Base-by-base conservation (phyloP, 2,113 vertebrate genomes). In the Neodontobutis hainanensis region DNA sequence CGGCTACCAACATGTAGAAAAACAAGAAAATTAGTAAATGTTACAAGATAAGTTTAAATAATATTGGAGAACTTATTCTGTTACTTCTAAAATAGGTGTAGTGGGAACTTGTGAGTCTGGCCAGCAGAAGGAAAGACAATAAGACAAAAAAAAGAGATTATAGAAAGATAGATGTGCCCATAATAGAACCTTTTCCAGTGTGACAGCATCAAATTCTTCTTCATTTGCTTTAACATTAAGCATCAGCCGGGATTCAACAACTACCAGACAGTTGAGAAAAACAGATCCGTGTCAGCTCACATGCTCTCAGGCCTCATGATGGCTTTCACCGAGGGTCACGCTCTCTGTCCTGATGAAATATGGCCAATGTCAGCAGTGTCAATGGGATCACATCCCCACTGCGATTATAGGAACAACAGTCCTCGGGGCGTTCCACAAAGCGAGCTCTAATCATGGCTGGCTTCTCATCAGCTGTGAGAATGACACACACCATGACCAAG, bases 391-490 rank as follows among this genome's bases (percentile, higher is more conserved):
- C 64, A 42, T 68, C 12, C 14, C 38, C 1, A 1, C 0, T 38
- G 32, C 11, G 15, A 65, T 56, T 34, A 59, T 9, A 11, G 19
- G 60, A 5, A 49, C 43, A 47, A 47, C 45, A 3, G 5, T n/a
- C 42, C 46, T 10, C 42, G 4, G 12, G 3, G 9, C 35, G 57
- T 34, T 66, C 43, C 14, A n/a, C 66, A 45, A 19, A 62, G n/a
- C 40, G n/a, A 64, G 46, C 71, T 10, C 58, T 51, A 55, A 67
- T 72, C 59, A 58, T 59, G 32, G 34, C 43, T 32, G 12, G 46
- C 71, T 58, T 69, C 34, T 61, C 56, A 52, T 70, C 76, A 62
- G 35, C 55, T 15, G 44, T 80, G 68, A 34, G 27, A 14, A 19
- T 36, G 48, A 6, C 46, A 10, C 46, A 10, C 40, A 46, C 11